These are phyloP conservation scores for Hydraecia micacea DNA, from an alignment of 2,888 invertebrate genomes.

Conservation along the genomic window DNA sequence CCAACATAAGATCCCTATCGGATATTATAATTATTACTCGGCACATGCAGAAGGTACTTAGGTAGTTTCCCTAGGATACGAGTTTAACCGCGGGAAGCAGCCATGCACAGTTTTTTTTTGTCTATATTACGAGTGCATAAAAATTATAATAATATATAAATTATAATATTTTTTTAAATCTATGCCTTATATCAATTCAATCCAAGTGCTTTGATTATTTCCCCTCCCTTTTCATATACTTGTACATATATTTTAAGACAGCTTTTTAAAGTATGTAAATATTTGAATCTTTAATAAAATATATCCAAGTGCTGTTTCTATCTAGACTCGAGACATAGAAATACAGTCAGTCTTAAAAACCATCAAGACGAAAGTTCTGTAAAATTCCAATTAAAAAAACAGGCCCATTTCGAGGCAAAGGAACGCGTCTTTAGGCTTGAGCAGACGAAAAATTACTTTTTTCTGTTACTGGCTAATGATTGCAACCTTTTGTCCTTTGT, in stretches of 20 bases:
- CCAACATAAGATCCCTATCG: background rate
- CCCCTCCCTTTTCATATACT: too few species aligned
- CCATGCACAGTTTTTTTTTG: background rate
- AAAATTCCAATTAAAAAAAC: slow-evolving; percentile 24
- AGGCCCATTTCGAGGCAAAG: background rate
- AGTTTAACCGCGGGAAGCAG: background rate
- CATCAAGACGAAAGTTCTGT: background rate
- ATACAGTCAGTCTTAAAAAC: background rate
- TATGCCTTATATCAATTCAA: too few species aligned
- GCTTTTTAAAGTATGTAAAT: too few species aligned
- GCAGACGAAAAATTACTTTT: slow-evolving; percentile 3
- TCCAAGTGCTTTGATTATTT: too few species aligned
- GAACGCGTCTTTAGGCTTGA: background rate
- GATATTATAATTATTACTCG: background rate
- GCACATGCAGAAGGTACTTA: background rate
- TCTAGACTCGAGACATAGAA: background rate
- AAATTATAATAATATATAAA: too few species aligned
- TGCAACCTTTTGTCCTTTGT: slow-evolving; percentile 36
- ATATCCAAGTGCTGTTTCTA: background rate
- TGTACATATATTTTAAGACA: too few species aligned
- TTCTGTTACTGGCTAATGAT: slow-evolving; percentile 35
- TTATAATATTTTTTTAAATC: background rate
- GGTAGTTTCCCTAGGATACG: background rate
- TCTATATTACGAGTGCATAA: too few species aligned
- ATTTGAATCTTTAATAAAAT: too few species aligned